Conservation (phyloP, 2,113 vertebrate species). For the Rousettus leschenaultii region DNA sequence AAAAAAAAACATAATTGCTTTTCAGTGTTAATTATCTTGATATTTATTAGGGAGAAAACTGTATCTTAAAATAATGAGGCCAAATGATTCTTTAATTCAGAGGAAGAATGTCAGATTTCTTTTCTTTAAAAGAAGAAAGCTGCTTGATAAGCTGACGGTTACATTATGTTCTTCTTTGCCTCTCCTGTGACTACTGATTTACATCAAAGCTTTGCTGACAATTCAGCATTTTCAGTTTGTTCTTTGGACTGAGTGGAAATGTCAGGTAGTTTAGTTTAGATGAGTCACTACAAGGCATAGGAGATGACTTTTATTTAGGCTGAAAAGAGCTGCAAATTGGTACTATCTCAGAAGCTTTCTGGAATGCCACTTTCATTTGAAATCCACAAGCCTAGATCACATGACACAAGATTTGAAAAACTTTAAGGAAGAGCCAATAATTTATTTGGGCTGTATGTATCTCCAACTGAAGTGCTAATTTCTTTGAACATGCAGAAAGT, state of each 20-base stretch:
- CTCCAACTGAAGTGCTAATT: slow-evolving; percentile 39
- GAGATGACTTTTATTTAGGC: slow-evolving; percentile 59
- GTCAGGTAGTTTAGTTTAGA: slow-evolving; percentile 65
- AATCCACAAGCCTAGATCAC: slow-evolving; percentile 11
- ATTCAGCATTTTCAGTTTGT: slow-evolving; percentile 68
- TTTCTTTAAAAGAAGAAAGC: slow-evolving; percentile 60
- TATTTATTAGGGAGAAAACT: slow-evolving; percentile 38
- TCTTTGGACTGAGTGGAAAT: slow-evolving; percentile 69
- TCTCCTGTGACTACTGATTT: slow-evolving; percentile 71
- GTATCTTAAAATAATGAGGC: slow-evolving; percentile 67
- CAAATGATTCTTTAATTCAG: slow-evolving; percentile 48
- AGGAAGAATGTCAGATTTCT: slow-evolving; percentile 47
- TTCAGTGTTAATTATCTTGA: slow-evolving; percentile 34
- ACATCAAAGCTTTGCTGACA: slow-evolving; percentile 75
- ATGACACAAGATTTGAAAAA: slow-evolving; percentile 38
- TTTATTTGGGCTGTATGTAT: not conserved
- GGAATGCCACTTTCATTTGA: slow-evolving; percentile 54
- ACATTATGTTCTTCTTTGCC: slow-evolving; percentile 57
- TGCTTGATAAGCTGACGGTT: slow-evolving; percentile 63
- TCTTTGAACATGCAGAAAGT: not conserved
- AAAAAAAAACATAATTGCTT: not conserved
- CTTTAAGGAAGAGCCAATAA: not conserved
- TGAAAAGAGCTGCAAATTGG: slow-evolving; percentile 55
- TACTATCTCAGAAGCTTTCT: not conserved
- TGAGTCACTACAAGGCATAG: slow-evolving; percentile 64